Evolutionary conservation across 2,113 vertebrate genomes (phyloP), one percentile per base, ranked within the genome.

Genomic region (Procavia capensis): DNA sequence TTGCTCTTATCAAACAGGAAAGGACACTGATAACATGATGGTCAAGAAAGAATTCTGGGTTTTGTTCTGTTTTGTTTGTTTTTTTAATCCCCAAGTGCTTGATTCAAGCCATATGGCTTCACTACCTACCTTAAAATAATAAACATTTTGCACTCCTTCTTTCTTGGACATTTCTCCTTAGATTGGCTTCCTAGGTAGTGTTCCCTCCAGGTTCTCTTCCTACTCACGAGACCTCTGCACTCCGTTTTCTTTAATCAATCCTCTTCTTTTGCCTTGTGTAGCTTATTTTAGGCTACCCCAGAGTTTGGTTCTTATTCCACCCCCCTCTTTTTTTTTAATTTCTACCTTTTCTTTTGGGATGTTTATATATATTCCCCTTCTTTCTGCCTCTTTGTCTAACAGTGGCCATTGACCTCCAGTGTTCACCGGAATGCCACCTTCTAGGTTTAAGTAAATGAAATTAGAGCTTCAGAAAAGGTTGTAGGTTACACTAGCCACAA

Each of bases 1-100:
- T 78, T 68, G 64, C 68, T 91, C 41, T 41, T 91, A 57, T 41
- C 63, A 61, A 96, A 95, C 29, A 66, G 36, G 57, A 83, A 91
- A 79, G 20, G 29, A 92, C 6, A 8, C 29, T 86, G 24, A 92
- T 57, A 88, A 93, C 61, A 76, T 79, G 29, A 92, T 47, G 34
- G 24, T 41, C 9, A 61, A 64, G 59, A 87, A 95, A 83, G 3
- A 92, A 92, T 72, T 88, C 20, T 66, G 16, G 64, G 22, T 2
- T 85, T 74, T 88, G 83, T 66, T 66, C 61, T 29, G 47, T 50
- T n/a, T 61, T 34, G 47, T 63, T 41, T 59, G 20, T 50, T 34
- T 36, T 70, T 70, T 36, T 72, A 11, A 39, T 87, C 64, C 31
- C 85, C 39, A 94, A 85, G 41, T 25, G 41, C 95, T 79, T 89